Conservation (phyloP, 2,888 invertebrate species). For the Ernsta delagoae region DNA sequence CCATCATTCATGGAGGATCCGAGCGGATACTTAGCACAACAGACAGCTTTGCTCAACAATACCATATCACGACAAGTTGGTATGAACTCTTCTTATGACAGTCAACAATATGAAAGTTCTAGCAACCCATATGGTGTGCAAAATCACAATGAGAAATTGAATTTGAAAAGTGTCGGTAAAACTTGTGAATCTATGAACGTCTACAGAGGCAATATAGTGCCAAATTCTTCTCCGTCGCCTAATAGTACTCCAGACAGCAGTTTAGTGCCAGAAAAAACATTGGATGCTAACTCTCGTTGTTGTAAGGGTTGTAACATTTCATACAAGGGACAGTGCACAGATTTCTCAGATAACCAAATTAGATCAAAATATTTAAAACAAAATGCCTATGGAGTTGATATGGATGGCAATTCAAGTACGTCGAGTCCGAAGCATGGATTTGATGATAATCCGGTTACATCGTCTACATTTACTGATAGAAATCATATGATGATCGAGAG, state of each 20-base stretch:
- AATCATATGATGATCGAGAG: conserved; percentile 83
- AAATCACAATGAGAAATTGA: conserved; percentile 59
- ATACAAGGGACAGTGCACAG: conserved; percentile 71
- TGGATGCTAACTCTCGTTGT: conserved; percentile 67
- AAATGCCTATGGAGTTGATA: conserved; percentile 73
- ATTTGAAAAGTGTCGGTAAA: conserved; percentile 55
- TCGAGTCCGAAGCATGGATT: conserved; percentile 83
- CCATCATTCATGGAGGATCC: conserved; percentile 97
- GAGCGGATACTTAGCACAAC: conserved; percentile 95
- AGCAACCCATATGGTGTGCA: conserved; percentile 55
- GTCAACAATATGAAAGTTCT: conserved; percentile 61
- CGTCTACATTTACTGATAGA: conserved; percentile 87
- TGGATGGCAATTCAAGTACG: conserved; percentile 76
- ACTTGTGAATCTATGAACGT: conserved; percentile 58
- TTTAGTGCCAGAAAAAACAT: conserved; percentile 66
- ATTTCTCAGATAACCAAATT: conserved; percentile 67
- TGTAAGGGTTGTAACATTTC: conserved; percentile 82
- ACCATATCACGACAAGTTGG: conserved; percentile 90
- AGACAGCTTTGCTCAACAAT: conserved; percentile 93
- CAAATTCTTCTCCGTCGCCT: conserved; percentile 73
- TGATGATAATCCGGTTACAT: conserved; percentile 87
- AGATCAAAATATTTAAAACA: conserved; percentile 73
- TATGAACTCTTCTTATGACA: conserved; percentile 64
- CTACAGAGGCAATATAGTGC: conserved; percentile 64
- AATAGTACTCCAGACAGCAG: conserved; percentile 79